Evolutionary conservation across 1,140 invertebrate species (phyloP).

Genomic region (Magallana gigas): DNA sequence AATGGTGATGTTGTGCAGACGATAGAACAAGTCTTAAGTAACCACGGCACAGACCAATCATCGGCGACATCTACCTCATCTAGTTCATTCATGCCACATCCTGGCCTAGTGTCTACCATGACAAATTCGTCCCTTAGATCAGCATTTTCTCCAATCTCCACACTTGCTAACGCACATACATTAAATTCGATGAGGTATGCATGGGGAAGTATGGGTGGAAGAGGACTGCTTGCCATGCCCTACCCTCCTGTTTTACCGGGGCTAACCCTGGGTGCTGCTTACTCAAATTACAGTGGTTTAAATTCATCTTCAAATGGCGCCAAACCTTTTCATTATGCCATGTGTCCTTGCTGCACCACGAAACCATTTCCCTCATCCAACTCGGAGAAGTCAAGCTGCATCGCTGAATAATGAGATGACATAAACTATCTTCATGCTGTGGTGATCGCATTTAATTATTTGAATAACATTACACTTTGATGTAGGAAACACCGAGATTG

Average conservation of each 20-base stretch:
- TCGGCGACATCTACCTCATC: background rate
- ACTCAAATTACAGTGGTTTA: slow-evolving; percentile 50
- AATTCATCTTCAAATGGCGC: slow-evolving; percentile 34
- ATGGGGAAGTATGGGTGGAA: slow-evolving; percentile 52
- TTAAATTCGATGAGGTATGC: slow-evolving; percentile 55
- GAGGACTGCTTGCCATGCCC: slow-evolving; percentile 55
- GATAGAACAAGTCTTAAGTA: slow-evolving; percentile 86
- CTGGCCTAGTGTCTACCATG: slow-evolving; percentile 28
- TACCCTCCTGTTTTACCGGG: slow-evolving; percentile 56
- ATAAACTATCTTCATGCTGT: background rate
- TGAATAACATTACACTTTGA: slow-evolving; percentile 14
- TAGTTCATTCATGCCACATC: slow-evolving; percentile 25
- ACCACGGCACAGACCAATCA: slow-evolving; percentile 54
- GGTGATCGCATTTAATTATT: background rate
- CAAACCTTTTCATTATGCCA: slow-evolving; percentile 58
- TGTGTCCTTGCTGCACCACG: slow-evolving; percentile 56
- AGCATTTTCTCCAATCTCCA: slow-evolving; percentile 59
- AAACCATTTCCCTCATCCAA: slow-evolving; percentile 47
- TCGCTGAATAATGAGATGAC: slow-evolving; percentile 48
- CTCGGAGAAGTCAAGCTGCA: slow-evolving; percentile 51
- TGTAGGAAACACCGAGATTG: background rate
- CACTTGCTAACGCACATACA: slow-evolving; percentile 53
- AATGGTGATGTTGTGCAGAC: slow-evolving; percentile 92
- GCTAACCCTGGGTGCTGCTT: slow-evolving; percentile 50
- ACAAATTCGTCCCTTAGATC: slow-evolving; percentile 49